These are phyloP conservation scores for Rhingia rostrata DNA, from an alignment of 2,888 invertebrate species.

Conservation along the genomic window DNA sequence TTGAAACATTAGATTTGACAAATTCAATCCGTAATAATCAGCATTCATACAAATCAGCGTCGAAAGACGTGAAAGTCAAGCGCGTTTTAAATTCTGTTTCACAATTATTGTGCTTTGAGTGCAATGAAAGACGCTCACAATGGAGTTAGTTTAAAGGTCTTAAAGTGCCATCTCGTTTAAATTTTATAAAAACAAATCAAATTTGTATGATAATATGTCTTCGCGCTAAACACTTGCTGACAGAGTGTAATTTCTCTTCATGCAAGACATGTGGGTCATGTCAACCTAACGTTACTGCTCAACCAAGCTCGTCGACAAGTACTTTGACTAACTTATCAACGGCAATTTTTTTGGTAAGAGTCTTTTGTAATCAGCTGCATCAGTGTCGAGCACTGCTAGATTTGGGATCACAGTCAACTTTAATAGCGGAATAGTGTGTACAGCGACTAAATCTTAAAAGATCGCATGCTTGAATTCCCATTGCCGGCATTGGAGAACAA, in stretches of 20 bases:
- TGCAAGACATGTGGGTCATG: slow-evolving; percentile 12
- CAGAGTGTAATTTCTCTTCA: too few species aligned
- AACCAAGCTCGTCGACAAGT: slow-evolving; percentile 1
- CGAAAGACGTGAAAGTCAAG: not conserved
- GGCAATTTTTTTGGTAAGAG: slow-evolving; percentile 7
- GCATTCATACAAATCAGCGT: not conserved
- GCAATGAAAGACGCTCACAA: slow-evolving; percentile 21
- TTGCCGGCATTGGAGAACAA: slow-evolving; percentile 13
- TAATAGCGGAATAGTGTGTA: slow-evolving; percentile 33
- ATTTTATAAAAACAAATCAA: slow-evolving; percentile 25
- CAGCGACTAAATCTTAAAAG: slow-evolving; percentile 22
- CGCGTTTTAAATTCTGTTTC: not conserved
- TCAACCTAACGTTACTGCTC: not conserved
- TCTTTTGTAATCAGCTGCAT: not conserved
- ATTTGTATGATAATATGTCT: slow-evolving; percentile 38
- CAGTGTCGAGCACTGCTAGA: slow-evolving; percentile 36
- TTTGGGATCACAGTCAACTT: slow-evolving; percentile 42
- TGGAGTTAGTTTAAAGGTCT: slow-evolving; percentile 16
- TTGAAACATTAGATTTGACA: slow-evolving; percentile 5
- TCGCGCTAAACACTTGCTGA: slow-evolving; percentile 11
- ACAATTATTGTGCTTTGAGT: slow-evolving; percentile 10
- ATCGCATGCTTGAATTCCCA: slow-evolving; percentile 15
- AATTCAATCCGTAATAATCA: not conserved
- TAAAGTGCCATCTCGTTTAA: not conserved
- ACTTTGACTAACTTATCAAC: slow-evolving; percentile 1